Conservation (phyloP, 1,140 invertebrate species). For the Bactericera cockerelli region DNA sequence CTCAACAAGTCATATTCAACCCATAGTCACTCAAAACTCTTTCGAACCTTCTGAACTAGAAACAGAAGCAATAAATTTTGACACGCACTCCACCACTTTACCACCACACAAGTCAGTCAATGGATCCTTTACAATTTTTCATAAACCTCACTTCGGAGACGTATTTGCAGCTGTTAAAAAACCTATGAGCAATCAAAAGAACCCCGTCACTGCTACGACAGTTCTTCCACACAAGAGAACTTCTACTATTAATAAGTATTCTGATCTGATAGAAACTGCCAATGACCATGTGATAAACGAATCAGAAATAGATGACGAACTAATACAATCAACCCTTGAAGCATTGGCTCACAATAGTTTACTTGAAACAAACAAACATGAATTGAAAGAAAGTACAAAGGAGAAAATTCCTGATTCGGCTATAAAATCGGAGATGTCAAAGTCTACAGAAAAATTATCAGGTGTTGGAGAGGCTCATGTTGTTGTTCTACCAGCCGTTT, state of each 20-base stretch:
- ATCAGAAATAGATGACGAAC: background rate
- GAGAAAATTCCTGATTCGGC: background rate
- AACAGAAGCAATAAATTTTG: background rate
- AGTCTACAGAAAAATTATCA: background rate
- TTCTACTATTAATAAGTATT: background rate
- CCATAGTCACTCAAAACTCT: background rate
- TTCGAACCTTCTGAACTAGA: background rate
- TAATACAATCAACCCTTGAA: background rate
- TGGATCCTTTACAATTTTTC: background rate
- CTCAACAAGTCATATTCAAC: slow-evolving; percentile 4
- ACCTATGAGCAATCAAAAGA: too few relatives aligned
- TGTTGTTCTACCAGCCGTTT: background rate
- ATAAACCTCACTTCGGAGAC: slow-evolving; percentile 2
- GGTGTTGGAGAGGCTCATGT: background rate
- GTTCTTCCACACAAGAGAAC: background rate
- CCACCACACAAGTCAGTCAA: background rate
- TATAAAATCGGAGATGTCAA: background rate
- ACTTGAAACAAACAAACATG: background rate
- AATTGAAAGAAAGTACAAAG: background rate
- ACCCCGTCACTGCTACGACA: too few relatives aligned
- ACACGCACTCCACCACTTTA: too few relatives aligned
- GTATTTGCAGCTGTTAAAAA: too few relatives aligned
- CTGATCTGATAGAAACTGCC: background rate
- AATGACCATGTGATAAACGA: background rate
- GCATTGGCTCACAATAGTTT: background rate